These are phyloP conservation scores for Ophion ellenae DNA, from an alignment of 2,888 invertebrate species.

Conservation along the genomic window DNA sequence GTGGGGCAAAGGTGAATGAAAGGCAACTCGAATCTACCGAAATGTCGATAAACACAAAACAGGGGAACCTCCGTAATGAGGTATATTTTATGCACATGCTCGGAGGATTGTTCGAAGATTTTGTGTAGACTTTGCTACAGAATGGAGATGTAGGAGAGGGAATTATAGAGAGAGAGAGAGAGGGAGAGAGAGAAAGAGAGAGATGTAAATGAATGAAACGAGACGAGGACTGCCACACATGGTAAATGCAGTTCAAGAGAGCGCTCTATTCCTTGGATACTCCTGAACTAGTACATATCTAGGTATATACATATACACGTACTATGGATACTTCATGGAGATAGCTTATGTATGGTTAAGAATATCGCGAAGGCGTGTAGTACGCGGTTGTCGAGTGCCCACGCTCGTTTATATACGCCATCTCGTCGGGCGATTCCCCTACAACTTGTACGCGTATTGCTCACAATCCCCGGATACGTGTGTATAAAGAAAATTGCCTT, in stretches of 20 bases:
- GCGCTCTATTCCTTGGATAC: slow-evolving; percentile 26
- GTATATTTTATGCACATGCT: slow-evolving; percentile 38
- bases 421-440: slow-evolving; percentile 54
- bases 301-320: not conserved
- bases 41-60: slow-evolving; percentile 54
- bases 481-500: slow-evolving; percentile 57
- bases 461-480: slow-evolving; percentile 46
- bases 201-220: slow-evolving; percentile 48
- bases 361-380: slow-evolving; percentile 63
- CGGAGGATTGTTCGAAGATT: slow-evolving; percentile 52
- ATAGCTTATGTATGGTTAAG: slow-evolving; percentile 45
- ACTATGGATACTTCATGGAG: slow-evolving; percentile 38
- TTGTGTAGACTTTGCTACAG: slow-evolving; percentile 19
- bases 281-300: slow-evolving; percentile 7
- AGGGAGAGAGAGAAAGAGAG: slow-evolving; percentile 10
- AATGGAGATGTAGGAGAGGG: not conserved
- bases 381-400: slow-evolving; percentile 65
- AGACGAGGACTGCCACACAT: slow-evolving; percentile 17
- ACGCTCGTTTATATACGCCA: slow-evolving; percentile 61
- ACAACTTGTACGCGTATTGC: slow-evolving; percentile 54
- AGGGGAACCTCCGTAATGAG: slow-evolving; percentile 49
- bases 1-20: slow-evolving; percentile 70
- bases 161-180: not conserved
- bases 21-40: slow-evolving; percentile 73
- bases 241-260: slow-evolving; percentile 43